These are phyloP conservation scores for Esperia sulphurella DNA, from an alignment of 2,888 invertebrate genomes.

Conservation along the genomic window DNA sequence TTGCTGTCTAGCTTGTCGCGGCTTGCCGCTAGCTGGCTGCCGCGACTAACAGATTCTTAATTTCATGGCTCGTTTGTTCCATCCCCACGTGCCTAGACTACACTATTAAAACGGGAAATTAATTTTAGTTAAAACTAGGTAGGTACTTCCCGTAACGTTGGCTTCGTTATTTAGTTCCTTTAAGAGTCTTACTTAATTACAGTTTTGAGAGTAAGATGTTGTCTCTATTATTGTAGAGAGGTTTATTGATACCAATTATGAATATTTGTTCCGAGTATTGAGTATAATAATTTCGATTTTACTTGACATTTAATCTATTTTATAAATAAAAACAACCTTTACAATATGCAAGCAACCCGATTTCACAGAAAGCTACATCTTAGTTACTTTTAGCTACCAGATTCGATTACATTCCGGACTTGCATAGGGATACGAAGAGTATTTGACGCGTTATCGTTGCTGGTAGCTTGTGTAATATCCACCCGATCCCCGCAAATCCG, in stretches of 20 bases:
- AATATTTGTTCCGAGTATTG: no score
- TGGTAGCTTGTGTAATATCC: conserved; percentile 54
- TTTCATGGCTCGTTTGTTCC: conserved; percentile 62
- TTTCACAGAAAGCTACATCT: no score
- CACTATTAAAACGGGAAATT: conserved; percentile 12
- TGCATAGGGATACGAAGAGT: conserved; percentile 3
- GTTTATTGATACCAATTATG: no score
- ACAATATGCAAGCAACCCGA: no score
- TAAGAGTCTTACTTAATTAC: neutral
- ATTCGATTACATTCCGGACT: neutral
- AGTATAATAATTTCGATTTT: no score
- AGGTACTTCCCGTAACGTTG: neutral
- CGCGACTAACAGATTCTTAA: conserved; percentile 58
- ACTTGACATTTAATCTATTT: no score
- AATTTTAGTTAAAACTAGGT: conserved; percentile 11
- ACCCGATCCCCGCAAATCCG: conserved; percentile 54
- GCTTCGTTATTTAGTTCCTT: neutral
- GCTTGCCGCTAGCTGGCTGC: conserved; percentile 26
- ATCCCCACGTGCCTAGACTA: conserved; percentile 24
- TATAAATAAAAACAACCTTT: no score
- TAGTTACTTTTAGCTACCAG: no score
- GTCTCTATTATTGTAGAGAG: no score
- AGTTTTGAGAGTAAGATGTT: neutral
- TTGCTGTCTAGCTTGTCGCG: conserved; percentile 44
- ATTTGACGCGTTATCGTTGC: conserved; percentile 24